Base-by-base conservation (phyloP, 2,797 vertebrate genomes). In the Hozukius guyotensis region DNA sequence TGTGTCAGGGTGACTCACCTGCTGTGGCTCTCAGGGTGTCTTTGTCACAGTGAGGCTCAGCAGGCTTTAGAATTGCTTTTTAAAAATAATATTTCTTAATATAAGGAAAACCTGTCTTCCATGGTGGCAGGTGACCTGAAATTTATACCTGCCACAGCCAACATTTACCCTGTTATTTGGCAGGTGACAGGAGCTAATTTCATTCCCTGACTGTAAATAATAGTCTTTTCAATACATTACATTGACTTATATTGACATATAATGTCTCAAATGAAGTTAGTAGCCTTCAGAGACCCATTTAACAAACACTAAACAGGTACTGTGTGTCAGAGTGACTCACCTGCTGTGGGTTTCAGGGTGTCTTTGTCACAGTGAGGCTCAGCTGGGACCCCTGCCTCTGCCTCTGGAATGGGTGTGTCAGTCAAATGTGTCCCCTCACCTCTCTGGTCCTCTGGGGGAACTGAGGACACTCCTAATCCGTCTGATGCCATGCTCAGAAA, bases 401-500 rank as follows among this genome's bases (percentile, higher is more conserved):
- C 34, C 8, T 38, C 67, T 11, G 42, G 36, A 6, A n/a, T 10
- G 27, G 20, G 5, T 27, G 76, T 59, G 55, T 73, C 73, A 4
- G 34, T 57, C 69, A 22, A 8, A 8, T 7, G 24, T n/a, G 52
- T 74, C 78, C 20, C 69, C 22, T 67, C 71, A 18, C 59, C 31
- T 31, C 2, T 57, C 65, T 34, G 84, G 16, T 84, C 64, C 46
- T 71, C 78, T 13, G 18, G 1, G 20, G 49, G 13, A 8, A 6
- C 61, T 42, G 74, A 29, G 18, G 53, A 2, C 42, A 16, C n/a
- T 16, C 2, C 34, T 18, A 34, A 3, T n/a, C 53, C 78, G 8
- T 68, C 52, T 69, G 93, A 87, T 22, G 89, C 87, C 92, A 93
- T 93, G 20, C 0, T 72, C 25, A 70, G 32, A 38, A 38, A 62